Conservation (phyloP, 2,113 vertebrate genomes). For the Prunella fulvescens region DNA sequence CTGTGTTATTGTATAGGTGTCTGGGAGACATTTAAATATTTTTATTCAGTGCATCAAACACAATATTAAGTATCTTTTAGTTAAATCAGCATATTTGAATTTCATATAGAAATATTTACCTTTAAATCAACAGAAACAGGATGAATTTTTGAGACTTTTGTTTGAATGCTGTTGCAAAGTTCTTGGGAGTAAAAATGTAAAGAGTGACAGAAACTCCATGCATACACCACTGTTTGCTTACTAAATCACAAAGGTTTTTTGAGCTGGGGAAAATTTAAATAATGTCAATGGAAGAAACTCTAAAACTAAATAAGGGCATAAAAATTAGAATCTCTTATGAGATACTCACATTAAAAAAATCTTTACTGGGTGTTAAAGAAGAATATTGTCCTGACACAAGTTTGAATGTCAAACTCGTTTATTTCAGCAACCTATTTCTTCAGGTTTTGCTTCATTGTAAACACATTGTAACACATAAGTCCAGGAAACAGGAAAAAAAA, state of each 20-base stretch:
- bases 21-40: not conserved
- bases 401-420: not conserved
- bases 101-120: not conserved
- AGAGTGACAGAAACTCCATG: not conserved
- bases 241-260: not conserved
- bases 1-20: not conserved
- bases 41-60: not conserved
- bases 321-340: not conserved
- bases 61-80: not conserved
- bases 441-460: not conserved
- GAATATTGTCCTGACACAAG: not conserved
- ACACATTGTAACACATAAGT: not conserved
- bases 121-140: not conserved
- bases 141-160: not conserved
- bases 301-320: not conserved
- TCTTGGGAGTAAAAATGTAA: not conserved
- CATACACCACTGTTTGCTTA: not conserved
- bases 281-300: not conserved
- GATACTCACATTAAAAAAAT: not conserved
- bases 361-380: not conserved
- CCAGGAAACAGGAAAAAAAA: not conserved
- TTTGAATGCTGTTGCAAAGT: not conserved
- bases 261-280: not conserved
- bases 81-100: not conserved
- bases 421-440: not conserved